Conservation (phyloP, 92 coral and sea anemone genomes). For the Siderastrea radians region DNA sequence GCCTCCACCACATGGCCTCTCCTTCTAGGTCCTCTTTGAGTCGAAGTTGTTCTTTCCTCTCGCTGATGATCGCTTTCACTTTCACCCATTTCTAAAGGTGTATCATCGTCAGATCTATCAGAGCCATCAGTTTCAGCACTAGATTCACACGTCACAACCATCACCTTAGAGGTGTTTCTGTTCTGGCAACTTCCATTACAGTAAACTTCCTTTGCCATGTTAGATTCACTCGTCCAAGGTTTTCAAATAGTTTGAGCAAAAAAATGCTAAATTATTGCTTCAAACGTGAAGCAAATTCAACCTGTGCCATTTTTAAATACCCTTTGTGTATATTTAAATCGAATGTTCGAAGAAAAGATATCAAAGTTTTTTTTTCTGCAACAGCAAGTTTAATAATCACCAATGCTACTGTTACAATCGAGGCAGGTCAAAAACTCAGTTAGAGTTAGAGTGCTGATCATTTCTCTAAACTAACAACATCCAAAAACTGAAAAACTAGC, state of each 20-base stretch:
- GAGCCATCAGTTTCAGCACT: slow-evolving; percentile 17
- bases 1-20: slow-evolving; percentile 21
- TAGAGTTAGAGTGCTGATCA: no score
- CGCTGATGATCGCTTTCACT: slow-evolving; percentile 1
- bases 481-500: no score
- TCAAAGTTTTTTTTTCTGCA: background rate
- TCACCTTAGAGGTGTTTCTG: background rate
- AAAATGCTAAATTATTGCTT: slow-evolving; percentile 14
- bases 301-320: slow-evolving; percentile 36
- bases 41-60: slow-evolving; percentile 3
- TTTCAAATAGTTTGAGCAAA: slow-evolving; percentile 42
- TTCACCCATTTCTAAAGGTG: background rate
- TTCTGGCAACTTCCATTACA: slow-evolving; percentile 33
- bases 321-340: slow-evolving; percentile 34
- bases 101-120: slow-evolving; percentile 5
- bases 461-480: no score
- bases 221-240: slow-evolving; percentile 25
- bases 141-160: slow-evolving; percentile 12
- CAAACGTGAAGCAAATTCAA: slow-evolving; percentile 8
- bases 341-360: slow-evolving; percentile 34
- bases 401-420: no score
- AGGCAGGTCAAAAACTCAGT: no score
- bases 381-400: no score
- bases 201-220: slow-evolving; percentile 33
- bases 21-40: background rate